Conservation (phyloP, 1,140 invertebrate species). For the Drosophila asahinai region DNA sequence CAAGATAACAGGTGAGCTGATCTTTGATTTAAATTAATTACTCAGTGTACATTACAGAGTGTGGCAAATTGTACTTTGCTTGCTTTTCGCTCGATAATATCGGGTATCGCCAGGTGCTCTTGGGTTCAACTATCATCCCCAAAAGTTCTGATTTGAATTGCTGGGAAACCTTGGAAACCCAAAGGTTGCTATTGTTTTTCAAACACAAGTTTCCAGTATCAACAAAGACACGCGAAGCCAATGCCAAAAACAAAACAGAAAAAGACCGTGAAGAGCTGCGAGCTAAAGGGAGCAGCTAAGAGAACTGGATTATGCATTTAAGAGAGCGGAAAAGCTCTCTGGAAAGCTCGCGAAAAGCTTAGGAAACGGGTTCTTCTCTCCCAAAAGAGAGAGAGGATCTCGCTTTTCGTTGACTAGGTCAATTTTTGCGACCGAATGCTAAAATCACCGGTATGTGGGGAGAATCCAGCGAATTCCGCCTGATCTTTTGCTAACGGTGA, state of each 20-base stretch:
- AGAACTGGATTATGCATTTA: constrained; percentile 2
- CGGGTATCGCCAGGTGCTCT: constrained; percentile 1
- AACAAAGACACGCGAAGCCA: constrained; percentile 39
- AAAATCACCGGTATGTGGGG: constrained; percentile 26
- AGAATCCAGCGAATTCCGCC: constrained; percentile 27
- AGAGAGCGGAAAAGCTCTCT: constrained; percentile 18
- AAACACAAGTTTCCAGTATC: constrained; percentile 26
- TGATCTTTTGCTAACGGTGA: constrained; percentile 65
- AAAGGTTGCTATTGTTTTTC: constrained; percentile 51
- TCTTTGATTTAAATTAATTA: constrained; percentile 15
- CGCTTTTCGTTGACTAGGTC: constrained; percentile 72
- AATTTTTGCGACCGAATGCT: constrained; percentile 56
- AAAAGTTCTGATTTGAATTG: constrained; percentile 1
- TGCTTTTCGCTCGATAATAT: constrained; percentile 1
- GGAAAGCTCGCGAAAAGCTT: constrained; percentile 2
- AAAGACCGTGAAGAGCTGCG: background rate
- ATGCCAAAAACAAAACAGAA: constrained; percentile 26
- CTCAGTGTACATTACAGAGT: constrained; percentile 5
- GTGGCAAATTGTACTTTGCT: constrained; percentile 30
- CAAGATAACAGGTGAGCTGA: constrained; percentile 14
- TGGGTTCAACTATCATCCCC: constrained; percentile 12
- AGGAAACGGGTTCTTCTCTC: constrained; percentile 17
- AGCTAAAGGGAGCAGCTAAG: constrained; percentile 15
- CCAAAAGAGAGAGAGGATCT: constrained; percentile 28
- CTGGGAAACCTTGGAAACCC: constrained; percentile 41